Evolutionary conservation across 2,888 invertebrate species (phyloP), one percentile per base, ranked within the genome.

Genomic region (Atethmia centrago): DNA sequence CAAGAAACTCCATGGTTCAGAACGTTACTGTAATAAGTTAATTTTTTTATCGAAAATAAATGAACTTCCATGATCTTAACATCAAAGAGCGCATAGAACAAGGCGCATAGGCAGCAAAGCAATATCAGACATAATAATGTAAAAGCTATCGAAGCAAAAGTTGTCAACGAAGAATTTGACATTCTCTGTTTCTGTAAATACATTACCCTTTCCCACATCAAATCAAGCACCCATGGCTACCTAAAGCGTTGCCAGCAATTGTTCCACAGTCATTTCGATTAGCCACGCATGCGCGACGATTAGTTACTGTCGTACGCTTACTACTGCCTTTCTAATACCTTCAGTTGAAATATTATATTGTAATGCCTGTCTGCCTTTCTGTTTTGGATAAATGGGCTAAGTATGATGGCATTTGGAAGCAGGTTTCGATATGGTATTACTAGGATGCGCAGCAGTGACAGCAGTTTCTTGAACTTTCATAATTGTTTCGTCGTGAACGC

Each of bases 261-360:
- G 94, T 95, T 93, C 92, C 91, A 90, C 91, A 88, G 92, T 92
- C 92, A 92, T 93, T 92, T 84, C 87, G 83, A 95, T 96, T 96
- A 90, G 95, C 82, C 89, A 93, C 94, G 96, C 96, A 90, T 94
- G 94, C 93, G 89, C 89, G 78, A 62, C 89, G 90, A 96, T 95
- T 95, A 92, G 93, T 95, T 90, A 91, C 92, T 90, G 95, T 94
- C 94, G 90, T 89, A 93, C 92, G 91, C 88, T 89, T 80, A 87
- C 91, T 91, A 90, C 92, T 90, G 85, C 92, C 95, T 95, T 95
- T 95, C 95, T 95, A 95, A 95, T 94, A 92, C 79, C 90, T 88
- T 89, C 84, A 85, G 69, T 84, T 84, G 75, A 83, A 80, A 84
- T 83, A 82, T 85, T 85, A 85, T 85, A 84, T 80, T 84, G 80